Evolutionary conservation across 37 sponge, comb jelly and placozoan genomes (phyloP).

Genomic region (Dysidea cf. avara): DNA sequence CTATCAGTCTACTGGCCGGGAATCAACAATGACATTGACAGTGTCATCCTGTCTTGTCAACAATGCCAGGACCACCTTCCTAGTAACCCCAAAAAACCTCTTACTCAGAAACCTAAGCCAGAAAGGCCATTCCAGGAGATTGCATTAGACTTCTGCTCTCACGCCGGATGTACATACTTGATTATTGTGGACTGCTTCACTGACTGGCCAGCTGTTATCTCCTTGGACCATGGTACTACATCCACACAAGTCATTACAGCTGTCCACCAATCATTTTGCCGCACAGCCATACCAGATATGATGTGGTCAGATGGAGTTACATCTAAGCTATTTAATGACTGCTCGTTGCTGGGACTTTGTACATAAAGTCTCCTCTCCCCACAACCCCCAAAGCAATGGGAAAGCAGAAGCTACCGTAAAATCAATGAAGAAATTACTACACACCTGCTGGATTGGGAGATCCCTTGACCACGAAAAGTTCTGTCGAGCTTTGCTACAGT

Average conservation of each 20-base stretch:
- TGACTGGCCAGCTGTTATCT: too few relatives aligned
- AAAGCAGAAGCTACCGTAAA: too few relatives aligned
- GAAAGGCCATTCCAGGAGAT: neutral
- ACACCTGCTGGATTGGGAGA: neutral
- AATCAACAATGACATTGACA: too few relatives aligned
- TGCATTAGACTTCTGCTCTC: too few relatives aligned
- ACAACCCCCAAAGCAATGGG: neutral
- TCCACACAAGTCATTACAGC: neutral
- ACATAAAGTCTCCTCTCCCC: neutral
- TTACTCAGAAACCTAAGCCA: too few relatives aligned
- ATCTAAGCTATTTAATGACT: neutral
- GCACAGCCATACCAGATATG: slow-evolving; percentile 20
- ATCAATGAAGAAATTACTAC: too few relatives aligned
- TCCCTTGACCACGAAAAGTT: neutral
- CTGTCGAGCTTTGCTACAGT: neutral
- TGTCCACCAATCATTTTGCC: slow-evolving; percentile 11
- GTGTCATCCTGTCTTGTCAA: slow-evolving; percentile 10
- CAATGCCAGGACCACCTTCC: slow-evolving; percentile 40
- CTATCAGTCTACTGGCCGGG: too few relatives aligned
- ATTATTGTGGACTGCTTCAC: too few relatives aligned
- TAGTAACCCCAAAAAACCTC: too few relatives aligned
- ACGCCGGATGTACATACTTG: too few relatives aligned
- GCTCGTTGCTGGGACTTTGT: neutral
- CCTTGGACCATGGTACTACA: slow-evolving; percentile 20
- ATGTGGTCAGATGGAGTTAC: slow-evolving; percentile 22